Conservation (phyloP, 1,140 invertebrate genomes). For the Drosophila nasuta region DNA sequence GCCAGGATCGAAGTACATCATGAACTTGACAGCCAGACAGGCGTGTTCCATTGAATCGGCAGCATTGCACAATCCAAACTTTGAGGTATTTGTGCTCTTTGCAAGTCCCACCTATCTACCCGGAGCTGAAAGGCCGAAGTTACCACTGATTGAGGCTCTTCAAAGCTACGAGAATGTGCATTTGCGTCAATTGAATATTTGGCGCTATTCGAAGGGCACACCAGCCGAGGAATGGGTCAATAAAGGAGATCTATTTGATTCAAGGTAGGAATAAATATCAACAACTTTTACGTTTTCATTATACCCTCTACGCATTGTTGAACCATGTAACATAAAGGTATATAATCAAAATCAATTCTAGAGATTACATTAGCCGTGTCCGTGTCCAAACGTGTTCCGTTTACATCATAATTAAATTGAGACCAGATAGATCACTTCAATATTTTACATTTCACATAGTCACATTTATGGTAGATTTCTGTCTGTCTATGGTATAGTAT, state of each 20-base stretch:
- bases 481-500: no score
- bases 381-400: no score
- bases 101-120: constrained; percentile 71
- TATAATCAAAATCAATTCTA: no score
- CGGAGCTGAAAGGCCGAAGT: not conserved
- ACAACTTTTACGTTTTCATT: not conserved
- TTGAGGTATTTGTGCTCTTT: constrained; percentile 86
- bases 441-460: no score
- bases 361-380: no score
- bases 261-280: constrained; percentile 71
- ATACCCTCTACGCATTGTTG: no score
- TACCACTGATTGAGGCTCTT: constrained; percentile 79
- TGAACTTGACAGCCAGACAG: constrained; percentile 86
- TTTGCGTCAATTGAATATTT: constrained; percentile 86
- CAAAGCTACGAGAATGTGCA: constrained; percentile 87
- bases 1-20: not conserved
- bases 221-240: constrained; percentile 87
- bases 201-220: constrained; percentile 87
- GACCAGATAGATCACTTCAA: no score
- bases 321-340: no score
- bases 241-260: constrained; percentile 86
- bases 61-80: constrained; percentile 87
- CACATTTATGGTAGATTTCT: no score
- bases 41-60: constrained; percentile 89
- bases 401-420: no score